Base-by-base conservation (phyloP, 2,888 invertebrate genomes). In the Hesperia comma region DNA sequence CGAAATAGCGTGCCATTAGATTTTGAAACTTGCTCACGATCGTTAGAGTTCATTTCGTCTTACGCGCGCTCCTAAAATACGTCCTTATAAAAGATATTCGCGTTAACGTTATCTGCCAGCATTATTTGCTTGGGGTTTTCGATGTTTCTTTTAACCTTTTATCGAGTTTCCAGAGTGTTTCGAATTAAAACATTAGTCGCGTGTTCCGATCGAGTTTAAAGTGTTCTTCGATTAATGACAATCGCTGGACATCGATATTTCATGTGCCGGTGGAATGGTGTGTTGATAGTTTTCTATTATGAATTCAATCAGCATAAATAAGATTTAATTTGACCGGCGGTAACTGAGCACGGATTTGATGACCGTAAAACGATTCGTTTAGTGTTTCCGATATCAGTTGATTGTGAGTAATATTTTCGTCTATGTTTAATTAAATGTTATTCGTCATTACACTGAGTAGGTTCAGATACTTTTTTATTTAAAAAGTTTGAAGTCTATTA, bases 271-370 rank as follows among this genome's bases (percentile, higher is more conserved):
- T 77, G 68, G 71, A 76, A 77, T 77, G 74, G 75, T 77, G 84
- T 84, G 83, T 87, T 86, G 88, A 90, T 90, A 87, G 86, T 87
- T 87, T 87, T 87, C 88, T 90, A 88, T 89, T 90, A 90, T 85
- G 86, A 85, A 89, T 90, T 90, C 90, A 88, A 90, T 91, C 90
- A 90, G 83, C 89, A 90, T 92, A 91, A 90, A 91, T 91, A 89
- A 87, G 83, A 83, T 86, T 86, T 87, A 88, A 89, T 90, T 90
- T 85, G 80, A 78, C 76, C 80, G 80, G 80, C 84, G 86, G 86
- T 86, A 86, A 80, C 77, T 72, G 78, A 75, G 76, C 79, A 81
- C 78, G 72, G 77, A 78, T 79, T 78, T 77, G 81, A 83, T 74
- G 74, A 78, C 75, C 77, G 80, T 83, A 80, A 81, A 81, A 76